phyloP scores from a whole-genome alignment of 2,888 invertebrate species.

The Asteroscopus sphinx region DNA sequence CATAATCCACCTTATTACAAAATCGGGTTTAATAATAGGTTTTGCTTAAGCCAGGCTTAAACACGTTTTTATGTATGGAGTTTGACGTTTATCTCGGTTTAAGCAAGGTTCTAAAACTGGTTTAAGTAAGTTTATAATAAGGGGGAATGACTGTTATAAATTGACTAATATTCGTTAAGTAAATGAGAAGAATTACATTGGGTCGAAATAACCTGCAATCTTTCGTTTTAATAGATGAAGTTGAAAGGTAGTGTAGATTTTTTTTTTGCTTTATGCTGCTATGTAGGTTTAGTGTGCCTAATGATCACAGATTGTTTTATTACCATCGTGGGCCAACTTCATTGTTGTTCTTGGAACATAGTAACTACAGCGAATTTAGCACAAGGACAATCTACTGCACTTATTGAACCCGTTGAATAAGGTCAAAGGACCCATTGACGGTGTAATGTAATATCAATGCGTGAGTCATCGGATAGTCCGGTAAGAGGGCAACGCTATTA shows the following conservation, averaged over 20 bases:
- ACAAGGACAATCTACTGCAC: constrained; percentile 82
- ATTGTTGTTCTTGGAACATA: constrained; percentile 80
- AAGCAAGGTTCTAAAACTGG: no score
- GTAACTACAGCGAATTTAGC: constrained; percentile 77
- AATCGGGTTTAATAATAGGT: no score
- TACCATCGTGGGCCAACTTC: constrained; percentile 63
- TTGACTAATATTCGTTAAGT: no score
- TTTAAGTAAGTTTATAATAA: no score
- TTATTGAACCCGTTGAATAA: constrained; percentile 81
- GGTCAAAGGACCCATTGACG: constrained; percentile 85
- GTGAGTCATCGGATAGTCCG: constrained; percentile 84
- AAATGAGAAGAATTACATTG: no score
- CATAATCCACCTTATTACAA: no score
- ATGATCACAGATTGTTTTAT: constrained; percentile 60
- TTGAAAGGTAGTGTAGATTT: not conserved
- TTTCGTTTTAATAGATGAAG: no score
- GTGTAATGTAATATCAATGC: constrained; percentile 77
- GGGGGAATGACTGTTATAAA: no score
- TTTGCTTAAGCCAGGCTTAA: no score
- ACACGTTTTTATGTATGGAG: no score
- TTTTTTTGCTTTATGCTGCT: not conserved
- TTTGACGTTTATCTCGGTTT: no score
- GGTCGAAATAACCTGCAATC: no score
- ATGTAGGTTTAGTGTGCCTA: constrained; percentile 21
- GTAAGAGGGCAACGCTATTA: constrained; percentile 74